Base-by-base conservation (phyloP, 2,797 vertebrate genomes). In the Manis javanica region DNA sequence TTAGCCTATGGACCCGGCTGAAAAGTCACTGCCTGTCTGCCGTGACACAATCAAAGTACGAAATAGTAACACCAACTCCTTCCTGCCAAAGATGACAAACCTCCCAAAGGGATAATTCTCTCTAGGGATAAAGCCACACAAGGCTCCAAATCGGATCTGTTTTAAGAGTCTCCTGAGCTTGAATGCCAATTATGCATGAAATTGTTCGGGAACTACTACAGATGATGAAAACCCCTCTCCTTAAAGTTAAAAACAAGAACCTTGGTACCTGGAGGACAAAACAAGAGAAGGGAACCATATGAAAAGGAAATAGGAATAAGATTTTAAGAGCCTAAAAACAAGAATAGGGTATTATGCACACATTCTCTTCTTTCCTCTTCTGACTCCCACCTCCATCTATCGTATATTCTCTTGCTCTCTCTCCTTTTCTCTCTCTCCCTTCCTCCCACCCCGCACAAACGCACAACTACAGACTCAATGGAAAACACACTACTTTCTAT, bases 51-150 rank as follows among this genome's bases (percentile, higher is more conserved):
- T 84, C 86, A 64, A 97, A 96, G 91, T 75, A 95, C 19, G 49
- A 79, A 98, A 97, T 95, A 98, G 93, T 96, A 97, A 97, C 82
- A 97, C 91, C 39, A 0, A 95, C 96, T 91, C 96, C 96, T 97
- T 84, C 69, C 97, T 97, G 93, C 87, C 98, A 98, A 93, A 97
- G 91, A 61, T 72, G 98, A 97, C 90, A 98, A 93, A 90, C 87
- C 84, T 97, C 91, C 94, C 97, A 97, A 97, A 97, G 93, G 96
- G 95, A 96, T 95, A 95, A 97, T 96, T 97, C 95, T 97, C 94
- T 97, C 97, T 95, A 91, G 94, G 97, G 95, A 97, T 77, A 53
- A 88, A 98, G 96, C 85, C 91, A 96, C 74, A 90, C 46, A 95
- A 75, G 46, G 91, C 88, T 97, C 89, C 49, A 87, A 90, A 92